Conservation (phyloP, 64 coral and sea anemone genomes). For the Trachythela sp. region DNA sequence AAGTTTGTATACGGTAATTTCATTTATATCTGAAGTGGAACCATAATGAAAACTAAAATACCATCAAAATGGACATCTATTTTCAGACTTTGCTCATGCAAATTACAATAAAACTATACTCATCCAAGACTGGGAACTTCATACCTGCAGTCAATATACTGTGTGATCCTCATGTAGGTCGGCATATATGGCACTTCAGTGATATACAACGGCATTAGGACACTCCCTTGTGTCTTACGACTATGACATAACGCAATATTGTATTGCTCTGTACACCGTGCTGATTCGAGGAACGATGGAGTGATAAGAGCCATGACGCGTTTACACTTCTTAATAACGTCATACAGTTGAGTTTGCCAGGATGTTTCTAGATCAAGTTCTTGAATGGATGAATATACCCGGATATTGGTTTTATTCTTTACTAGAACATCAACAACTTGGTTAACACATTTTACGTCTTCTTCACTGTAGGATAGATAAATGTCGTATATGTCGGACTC, state of each 20-base stretch:
- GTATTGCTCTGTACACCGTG: conserved; percentile 80
- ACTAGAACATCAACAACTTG: conserved; percentile 47
- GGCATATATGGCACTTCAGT: conserved; percentile 59
- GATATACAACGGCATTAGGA: conserved; percentile 79
- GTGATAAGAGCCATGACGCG: conserved; percentile 74
- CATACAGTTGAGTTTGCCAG: conserved; percentile 86
- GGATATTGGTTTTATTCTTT: conserved; percentile 35
- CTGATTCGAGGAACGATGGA: conserved; percentile 52
- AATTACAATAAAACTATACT: too few relatives aligned
- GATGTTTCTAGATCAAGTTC: conserved; percentile 59
- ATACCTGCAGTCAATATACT: conserved; percentile 94
- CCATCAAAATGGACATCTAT: too few relatives aligned
- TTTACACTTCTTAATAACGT: conserved; percentile 59
- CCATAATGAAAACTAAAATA: too few relatives aligned
- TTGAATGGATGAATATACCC: conserved; percentile 65
- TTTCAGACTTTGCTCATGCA: too few relatives aligned
- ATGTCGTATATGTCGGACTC: conserved; percentile 46
- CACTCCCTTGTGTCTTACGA: conserved; percentile 47
- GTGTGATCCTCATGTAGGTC: conserved; percentile 84
- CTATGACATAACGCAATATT: conserved; percentile 85
- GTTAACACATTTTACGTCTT: conserved; percentile 55
- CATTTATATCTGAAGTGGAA: too few relatives aligned
- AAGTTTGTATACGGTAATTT: too few relatives aligned
- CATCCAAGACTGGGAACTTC: background rate
- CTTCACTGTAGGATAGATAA: conserved; percentile 66